A percentile compares a stretch with the other conserved stretches of the same genome.
phyloP scores from a whole-genome alignment of 2,113 vertebrate species.

The Cavia aperea region DNA sequence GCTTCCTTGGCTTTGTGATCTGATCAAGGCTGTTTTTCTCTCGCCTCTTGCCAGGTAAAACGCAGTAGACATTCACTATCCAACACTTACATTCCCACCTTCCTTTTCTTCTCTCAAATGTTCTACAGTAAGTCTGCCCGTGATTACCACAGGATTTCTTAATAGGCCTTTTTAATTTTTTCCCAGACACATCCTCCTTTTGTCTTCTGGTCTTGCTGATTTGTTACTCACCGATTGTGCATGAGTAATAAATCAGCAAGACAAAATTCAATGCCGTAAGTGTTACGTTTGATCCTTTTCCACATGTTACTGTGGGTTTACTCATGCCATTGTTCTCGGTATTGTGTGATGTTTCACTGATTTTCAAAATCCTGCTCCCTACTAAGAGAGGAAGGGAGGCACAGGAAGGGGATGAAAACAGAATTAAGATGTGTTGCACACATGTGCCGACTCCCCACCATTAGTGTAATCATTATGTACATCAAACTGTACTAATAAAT shows the following conservation, averaged over 20 bases:
- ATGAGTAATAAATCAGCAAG: background rate
- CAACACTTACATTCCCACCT: background rate
- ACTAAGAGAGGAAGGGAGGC: background rate
- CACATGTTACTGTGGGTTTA: background rate
- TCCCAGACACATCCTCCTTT: background rate
- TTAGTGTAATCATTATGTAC: background rate
- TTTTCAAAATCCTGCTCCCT: background rate
- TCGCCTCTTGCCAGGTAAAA: background rate
- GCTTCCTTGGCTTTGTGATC: background rate
- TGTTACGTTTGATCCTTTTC: background rate
- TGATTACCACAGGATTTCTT: background rate
- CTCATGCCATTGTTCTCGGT: background rate
- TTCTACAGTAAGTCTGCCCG: background rate
- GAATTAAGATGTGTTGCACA: background rate
- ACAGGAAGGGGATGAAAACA: background rate
- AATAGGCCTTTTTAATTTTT: background rate
- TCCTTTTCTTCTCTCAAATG: background rate
- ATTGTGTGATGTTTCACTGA: background rate
- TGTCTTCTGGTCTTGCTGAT: background rate
- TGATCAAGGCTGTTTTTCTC: background rate
- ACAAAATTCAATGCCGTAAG: background rate
- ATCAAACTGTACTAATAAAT: background rate
- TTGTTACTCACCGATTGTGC: background rate
- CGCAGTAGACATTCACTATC: background rate
- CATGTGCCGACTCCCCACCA: background rate